phyloP scores from a whole-genome alignment of 2,113 vertebrate genomes.

The Gopherus evgoodei region DNA sequence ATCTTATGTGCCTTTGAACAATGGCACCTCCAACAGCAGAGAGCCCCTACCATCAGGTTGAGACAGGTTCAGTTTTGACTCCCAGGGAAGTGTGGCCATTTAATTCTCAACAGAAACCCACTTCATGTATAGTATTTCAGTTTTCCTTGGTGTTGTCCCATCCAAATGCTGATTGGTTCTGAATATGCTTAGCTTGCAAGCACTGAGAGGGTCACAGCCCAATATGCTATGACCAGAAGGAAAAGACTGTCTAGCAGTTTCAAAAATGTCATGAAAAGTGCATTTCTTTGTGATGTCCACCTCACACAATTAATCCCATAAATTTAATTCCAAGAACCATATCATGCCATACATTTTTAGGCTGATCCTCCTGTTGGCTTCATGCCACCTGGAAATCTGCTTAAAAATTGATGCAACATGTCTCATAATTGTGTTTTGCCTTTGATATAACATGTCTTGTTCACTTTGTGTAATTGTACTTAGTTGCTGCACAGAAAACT shows the following conservation, averaged over 20 bases:
- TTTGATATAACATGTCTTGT: background rate
- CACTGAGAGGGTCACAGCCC: background rate
- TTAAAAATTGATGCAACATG: background rate
- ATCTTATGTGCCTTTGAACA: background rate
- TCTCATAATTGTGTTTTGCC: background rate
- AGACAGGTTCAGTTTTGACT: conserved; percentile 24
- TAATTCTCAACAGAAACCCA: accelerated
- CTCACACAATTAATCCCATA: conserved; percentile 19
- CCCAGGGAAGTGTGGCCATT: background rate
- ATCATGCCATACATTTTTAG: background rate
- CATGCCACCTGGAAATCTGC: background rate
- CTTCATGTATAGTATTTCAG: background rate
- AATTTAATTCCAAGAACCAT: conserved; percentile 23
- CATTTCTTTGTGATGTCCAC: background rate
- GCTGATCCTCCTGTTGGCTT: background rate
- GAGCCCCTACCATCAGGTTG: background rate
- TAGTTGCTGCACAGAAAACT: background rate
- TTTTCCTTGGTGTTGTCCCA: background rate
- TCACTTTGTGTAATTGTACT: background rate
- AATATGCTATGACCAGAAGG: accelerated
- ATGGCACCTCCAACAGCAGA: no score
- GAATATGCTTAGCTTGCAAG: background rate
- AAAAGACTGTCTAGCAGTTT: background rate
- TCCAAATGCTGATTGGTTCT: background rate
- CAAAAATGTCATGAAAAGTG: conserved; percentile 1